Evolutionary conservation across 2,113 vertebrate species (phyloP).

Genomic region (Ctenodactylus gundi): DNA sequence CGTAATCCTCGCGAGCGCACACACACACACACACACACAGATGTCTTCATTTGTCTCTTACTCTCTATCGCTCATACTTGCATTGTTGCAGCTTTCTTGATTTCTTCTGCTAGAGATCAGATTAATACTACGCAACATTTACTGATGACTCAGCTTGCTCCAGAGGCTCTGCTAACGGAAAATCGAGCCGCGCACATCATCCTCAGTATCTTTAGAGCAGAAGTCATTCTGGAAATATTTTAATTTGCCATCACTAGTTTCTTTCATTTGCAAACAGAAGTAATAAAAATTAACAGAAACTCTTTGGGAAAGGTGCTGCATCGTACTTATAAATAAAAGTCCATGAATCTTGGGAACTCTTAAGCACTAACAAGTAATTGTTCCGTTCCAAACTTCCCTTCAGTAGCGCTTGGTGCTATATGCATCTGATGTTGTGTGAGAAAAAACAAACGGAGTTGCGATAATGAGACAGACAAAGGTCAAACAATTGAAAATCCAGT

Average conservation of each 20-base stretch:
- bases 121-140: not conserved
- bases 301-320: not conserved
- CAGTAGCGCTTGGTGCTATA: not conserved
- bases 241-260: not conserved
- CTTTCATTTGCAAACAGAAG: slow-evolving; percentile 19
- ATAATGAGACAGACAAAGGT: not conserved
- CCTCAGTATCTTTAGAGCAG: not conserved
- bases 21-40: too few species aligned
- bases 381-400: not conserved
- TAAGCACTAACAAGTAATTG: not conserved
- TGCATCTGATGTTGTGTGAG: not conserved
- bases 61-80: not conserved
- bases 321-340: not conserved
- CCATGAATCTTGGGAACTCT: not conserved
- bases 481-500: not conserved
- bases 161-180: not conserved
- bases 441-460: not conserved
- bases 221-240: not conserved
- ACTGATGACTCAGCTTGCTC: not conserved
- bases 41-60: not conserved
- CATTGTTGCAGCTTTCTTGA: not conserved
- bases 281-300: not conserved
- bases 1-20: not conserved
- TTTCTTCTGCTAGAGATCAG: not conserved
- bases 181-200: not conserved